phyloP scores from a whole-genome alignment of 2,888 invertebrate genomes.

The Mylabris sibirica region DNA sequence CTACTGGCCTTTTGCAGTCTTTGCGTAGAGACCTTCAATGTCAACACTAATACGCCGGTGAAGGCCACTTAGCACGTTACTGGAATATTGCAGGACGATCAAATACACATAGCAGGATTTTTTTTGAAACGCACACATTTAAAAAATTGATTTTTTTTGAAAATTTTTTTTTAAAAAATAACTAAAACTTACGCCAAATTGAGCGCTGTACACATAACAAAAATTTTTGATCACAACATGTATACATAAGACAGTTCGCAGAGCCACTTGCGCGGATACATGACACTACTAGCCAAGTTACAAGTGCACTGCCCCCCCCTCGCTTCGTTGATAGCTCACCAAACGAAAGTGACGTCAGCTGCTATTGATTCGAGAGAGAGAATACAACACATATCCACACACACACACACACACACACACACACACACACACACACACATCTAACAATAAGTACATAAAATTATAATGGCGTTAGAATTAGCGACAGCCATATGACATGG shows the following conservation, averaged over 20 bases:
- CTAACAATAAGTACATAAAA: too few species aligned
- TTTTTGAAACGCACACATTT: constrained; percentile 37
- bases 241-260: constrained; percentile 58
- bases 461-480: constrained; percentile 55
- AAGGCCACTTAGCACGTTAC: constrained; percentile 61
- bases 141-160: background rate
- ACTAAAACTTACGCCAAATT: constrained; percentile 57
- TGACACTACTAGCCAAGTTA: constrained; percentile 63
- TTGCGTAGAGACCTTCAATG: constrained; percentile 62
- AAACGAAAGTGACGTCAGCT: constrained; percentile 60
- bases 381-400: constrained; percentile 37
- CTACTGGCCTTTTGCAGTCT: constrained; percentile 62
- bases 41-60: constrained; percentile 62
- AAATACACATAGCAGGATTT: constrained; percentile 4
- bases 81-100: constrained; percentile 45
- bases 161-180: constrained; percentile 30
- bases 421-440: background rate
- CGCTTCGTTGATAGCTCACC: constrained; percentile 59
- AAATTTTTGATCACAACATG: constrained; percentile 53
- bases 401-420: constrained; percentile 11
- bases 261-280: constrained; percentile 62
- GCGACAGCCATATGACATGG: constrained; percentile 41
- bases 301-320: constrained; percentile 61
- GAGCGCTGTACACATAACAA: constrained; percentile 54
- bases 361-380: constrained; percentile 59